phyloP scores from a whole-genome alignment of 1,140 invertebrate genomes.

The Caerostris darwini region DNA sequence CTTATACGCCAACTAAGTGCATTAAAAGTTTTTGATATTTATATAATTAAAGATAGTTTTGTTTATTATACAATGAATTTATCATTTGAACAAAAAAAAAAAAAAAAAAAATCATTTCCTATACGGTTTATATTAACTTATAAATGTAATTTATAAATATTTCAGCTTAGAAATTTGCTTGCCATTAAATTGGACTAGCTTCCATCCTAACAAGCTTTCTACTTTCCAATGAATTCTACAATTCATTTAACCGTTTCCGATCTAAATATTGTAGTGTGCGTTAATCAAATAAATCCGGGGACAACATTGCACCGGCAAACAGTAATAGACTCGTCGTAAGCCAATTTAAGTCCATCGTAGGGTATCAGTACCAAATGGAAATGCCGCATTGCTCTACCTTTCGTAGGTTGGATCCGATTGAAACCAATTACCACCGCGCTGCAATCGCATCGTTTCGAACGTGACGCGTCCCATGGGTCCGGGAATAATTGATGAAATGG shows the following conservation, averaged over 20 bases:
- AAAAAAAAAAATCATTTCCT: too few species aligned
- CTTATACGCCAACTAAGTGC: too few species aligned
- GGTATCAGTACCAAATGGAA: conserved; percentile 40
- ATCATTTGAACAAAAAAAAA: too few species aligned
- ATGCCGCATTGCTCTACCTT: conserved; percentile 20
- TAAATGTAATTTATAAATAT: too few species aligned
- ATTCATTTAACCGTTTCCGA: conserved; percentile 30
- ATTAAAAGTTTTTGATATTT: too few species aligned
- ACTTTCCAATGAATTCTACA: conserved; percentile 4
- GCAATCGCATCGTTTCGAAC: not conserved
- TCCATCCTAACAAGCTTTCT: not conserved
- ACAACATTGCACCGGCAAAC: not conserved
- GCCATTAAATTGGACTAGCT: not conserved
- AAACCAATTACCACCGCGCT: conserved; percentile 67
- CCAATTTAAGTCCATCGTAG: conserved; percentile 32
- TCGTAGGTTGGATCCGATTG: conserved; percentile 62
- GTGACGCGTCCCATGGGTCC: conserved; percentile 18
- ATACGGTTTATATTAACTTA: too few species aligned
- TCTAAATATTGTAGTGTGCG: not conserved
- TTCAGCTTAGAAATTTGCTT: too few species aligned
- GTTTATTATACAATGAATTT: too few species aligned
- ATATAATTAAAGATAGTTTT: too few species aligned
- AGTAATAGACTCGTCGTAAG: conserved; percentile 26
- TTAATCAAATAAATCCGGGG: not conserved
- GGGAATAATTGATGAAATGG: conserved; percentile 73